Evolutionary conservation across 2,113 vertebrate genomes (phyloP), one percentile per base, ranked within the genome.

Genomic region (Calyptommatus sinebrachiatus): DNA sequence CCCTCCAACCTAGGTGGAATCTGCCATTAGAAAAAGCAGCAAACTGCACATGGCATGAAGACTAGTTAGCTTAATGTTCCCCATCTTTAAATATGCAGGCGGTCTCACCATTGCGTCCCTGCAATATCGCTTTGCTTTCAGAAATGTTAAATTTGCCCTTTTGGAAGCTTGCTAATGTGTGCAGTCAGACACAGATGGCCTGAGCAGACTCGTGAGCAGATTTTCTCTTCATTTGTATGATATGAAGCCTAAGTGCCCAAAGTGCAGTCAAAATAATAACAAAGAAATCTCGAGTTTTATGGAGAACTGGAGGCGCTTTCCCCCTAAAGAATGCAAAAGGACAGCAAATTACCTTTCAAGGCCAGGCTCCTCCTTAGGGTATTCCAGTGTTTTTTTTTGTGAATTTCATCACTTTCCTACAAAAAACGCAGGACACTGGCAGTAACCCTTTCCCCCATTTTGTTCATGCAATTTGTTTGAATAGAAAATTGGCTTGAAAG

Each of bases 191-290:
- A 70, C 92, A 94, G 90, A 86, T 91, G 91, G 88, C 82, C 88
- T 0, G 62, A 76, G 75, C 92, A 94, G 84, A 89, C 62, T 86
- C 90, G 89, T 87, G 87, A 91, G 92, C 91, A 90, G 85, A 84
- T 87, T 88, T 74, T n/a, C 84, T 87, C 86, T 61, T 86, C 84
- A 6, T 87, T 71, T 88, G 45, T 85, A 83, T 61, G n/a, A 83
- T 82, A 75, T 57, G 80, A 93, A 88, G 91, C 18, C 77, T 83
- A 85, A 90, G 75, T 74, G 90, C 89, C 90, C 85, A 28, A 89
- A 79, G 70, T 87, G 84, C 88, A 86, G 5, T 24, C 1, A 9
- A 72, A 76, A 5, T 78, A 80, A 85, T 16, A 67, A 75, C 22
- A 16, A 60, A 26, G 28, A 75, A 88, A 78, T 87, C 66, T 24